Base-by-base conservation (phyloP, 2,113 vertebrate genomes). In the Leptosomus discolor region DNA sequence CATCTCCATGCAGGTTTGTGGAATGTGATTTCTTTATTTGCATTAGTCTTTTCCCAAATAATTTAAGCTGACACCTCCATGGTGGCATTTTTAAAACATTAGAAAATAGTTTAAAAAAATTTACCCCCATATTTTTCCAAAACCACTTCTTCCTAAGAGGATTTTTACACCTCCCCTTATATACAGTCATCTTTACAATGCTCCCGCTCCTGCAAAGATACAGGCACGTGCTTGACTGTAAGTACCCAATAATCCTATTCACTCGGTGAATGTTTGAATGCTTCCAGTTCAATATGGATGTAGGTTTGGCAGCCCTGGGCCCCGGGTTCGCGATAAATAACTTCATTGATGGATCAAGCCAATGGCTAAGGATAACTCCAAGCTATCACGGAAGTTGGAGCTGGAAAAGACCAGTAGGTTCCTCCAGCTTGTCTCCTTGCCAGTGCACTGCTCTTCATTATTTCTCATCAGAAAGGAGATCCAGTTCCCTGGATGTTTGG, bases 391-490 rank as follows among this genome's bases (percentile, higher is more conserved):
- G 91, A 96, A 95, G 53, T 51, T 0, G 0, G 96, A 79, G 91
- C 45, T 94, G 95, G 92, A 97, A 96, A 97, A 96, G 48, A 68
- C 69, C 92, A 5, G 65, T 3, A n/a, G 86, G 86, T 87, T 87
- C 69, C 77, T 95, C 76, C 94, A 94, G 91, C 22, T 91, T 90
- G 80, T 88, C 92, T 78, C 60, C 14, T 48, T 90, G 90, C 91
- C 95, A 97, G 56, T 45, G 77, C 84, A 83, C 58, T 12, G n/a
- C 70, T 97, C 93, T 91, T 82, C 57, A 46, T 91, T 95, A 90
- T 76, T 95, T 36, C 93, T 90, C 94, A 94, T 88, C 80, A 57
- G 92, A 79, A 88, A 92, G 77, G 76, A 91, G 95, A 91, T 94
- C 84, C 95, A 85, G 70, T 36, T 96, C 91, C 93, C 91, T 83